phyloP scores from a whole-genome alignment of 2,113 vertebrate genomes.

The Stomatorhinus ivindoensis region DNA sequence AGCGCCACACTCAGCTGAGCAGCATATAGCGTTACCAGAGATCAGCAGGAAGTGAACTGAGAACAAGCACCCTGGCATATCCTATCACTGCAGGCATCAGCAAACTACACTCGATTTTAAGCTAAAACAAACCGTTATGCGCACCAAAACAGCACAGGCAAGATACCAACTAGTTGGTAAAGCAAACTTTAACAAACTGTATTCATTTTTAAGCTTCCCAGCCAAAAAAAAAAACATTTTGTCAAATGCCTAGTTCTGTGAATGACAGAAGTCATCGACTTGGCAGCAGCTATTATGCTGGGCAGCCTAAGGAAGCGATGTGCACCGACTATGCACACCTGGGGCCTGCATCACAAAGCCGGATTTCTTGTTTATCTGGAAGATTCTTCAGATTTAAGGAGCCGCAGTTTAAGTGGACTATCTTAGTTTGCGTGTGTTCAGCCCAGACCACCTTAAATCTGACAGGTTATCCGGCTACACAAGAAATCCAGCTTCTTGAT shows the following conservation, averaged over 20 bases:
- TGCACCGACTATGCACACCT: not conserved
- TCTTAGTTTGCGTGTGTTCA: not conserved
- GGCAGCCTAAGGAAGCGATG: not conserved
- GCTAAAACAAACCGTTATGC: not conserved
- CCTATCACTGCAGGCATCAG: not conserved
- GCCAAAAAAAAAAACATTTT: not conserved
- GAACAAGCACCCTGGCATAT: not conserved
- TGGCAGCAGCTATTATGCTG: not conserved
- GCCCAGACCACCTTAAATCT: not conserved
- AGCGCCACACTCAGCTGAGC: not conserved
- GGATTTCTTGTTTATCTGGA: not conserved
- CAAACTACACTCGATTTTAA: not conserved
- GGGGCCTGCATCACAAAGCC: not conserved
- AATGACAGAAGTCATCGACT: not conserved
- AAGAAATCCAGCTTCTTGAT: not conserved
- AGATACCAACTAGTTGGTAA: not conserved
- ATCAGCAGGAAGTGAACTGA: not conserved
- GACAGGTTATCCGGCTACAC: not conserved
- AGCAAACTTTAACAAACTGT: not conserved
- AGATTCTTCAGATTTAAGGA: not conserved
- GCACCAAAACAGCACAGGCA: not conserved
- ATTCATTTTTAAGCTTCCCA: not conserved
- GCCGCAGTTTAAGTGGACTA: not conserved
- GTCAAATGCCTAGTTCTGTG: not conserved
- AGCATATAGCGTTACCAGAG: not conserved